These are phyloP conservation scores for Syrphus vitripennis DNA, from an alignment of 2,888 invertebrate genomes.

Conservation along the genomic window DNA sequence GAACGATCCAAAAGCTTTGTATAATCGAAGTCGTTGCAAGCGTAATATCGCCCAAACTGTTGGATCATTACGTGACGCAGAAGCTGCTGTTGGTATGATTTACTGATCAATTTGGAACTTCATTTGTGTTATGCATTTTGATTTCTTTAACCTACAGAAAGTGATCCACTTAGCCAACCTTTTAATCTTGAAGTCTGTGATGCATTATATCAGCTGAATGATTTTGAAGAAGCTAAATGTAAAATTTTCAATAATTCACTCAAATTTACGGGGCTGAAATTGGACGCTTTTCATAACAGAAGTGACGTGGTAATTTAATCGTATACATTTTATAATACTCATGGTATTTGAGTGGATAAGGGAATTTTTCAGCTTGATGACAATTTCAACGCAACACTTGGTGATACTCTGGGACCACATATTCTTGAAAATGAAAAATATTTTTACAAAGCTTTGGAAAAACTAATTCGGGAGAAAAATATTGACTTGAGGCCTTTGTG, in stretches of 20 bases:
- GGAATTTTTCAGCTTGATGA: slow-evolving; percentile 75
- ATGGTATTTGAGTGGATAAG: too few species aligned
- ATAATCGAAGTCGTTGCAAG: slow-evolving; percentile 77
- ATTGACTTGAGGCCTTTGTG: slow-evolving; percentile 50
- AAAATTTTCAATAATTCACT: slow-evolving; percentile 75
- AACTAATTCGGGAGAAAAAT: not conserved
- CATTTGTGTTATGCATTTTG: not conserved
- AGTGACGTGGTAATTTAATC: slow-evolving; percentile 73
- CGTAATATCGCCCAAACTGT: slow-evolving; percentile 76
- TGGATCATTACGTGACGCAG: slow-evolving; percentile 75
- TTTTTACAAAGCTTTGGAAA: slow-evolving; percentile 40
- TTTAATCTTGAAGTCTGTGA: slow-evolving; percentile 79
- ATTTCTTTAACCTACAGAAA: slow-evolving; percentile 38
- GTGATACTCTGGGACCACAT: slow-evolving; percentile 30
- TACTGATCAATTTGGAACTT: too few species aligned
- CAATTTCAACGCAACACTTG: slow-evolving; percentile 75
- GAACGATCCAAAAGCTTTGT: slow-evolving; percentile 75
- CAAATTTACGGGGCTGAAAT: slow-evolving; percentile 75
- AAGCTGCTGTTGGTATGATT: slow-evolving; percentile 75
- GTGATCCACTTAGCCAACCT: slow-evolving; percentile 73
- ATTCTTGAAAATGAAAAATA: slow-evolving; percentile 47
- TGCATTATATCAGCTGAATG: slow-evolving; percentile 77
- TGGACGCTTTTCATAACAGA: slow-evolving; percentile 74
- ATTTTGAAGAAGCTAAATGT: slow-evolving; percentile 75
- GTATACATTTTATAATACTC: too few species aligned